Base-by-base conservation (phyloP, 2,888 invertebrate genomes). In the Odontocerum albicorne region DNA sequence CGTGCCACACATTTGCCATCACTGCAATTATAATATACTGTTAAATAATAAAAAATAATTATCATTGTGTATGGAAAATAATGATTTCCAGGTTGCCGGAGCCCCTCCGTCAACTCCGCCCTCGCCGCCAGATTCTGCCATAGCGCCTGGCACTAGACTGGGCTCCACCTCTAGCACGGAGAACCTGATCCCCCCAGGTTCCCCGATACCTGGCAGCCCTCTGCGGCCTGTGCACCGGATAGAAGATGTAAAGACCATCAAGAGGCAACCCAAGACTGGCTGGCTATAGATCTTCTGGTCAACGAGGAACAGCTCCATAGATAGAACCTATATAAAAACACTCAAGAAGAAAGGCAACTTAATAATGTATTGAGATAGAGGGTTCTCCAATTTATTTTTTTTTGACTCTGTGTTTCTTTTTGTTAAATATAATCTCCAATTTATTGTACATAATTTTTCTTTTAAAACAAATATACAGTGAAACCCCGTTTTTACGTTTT, bases 251-350 rank as follows among this genome's bases (percentile, higher is more conserved):
- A 79, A 74, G 54, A 78, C 79, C 1, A 75, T 79, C 59, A 82
- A 76, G 64, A 66, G 79, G 52, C 81, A 81, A 60, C 81, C 78
- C 1, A 83, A 80, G 67, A 79, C 77, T 49, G 84, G 84, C 10
- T 85, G 85, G 84, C 72, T 85, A 17, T 49, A 40, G 3, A 40
- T 4, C n/a, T n/a, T n/a, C n/a, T n/a, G n/a, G n/a, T n/a, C n/a
- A n/a, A n/a, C n/a, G n/a, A n/a, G n/a, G n/a, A n/a, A n/a, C n/a
- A n/a, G n/a, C n/a, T n/a, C n/a, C n/a, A n/a, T n/a, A n/a, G n/a
- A n/a, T n/a, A n/a, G 27, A 27, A 27, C 27, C 27, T 7, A 27
- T 10, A 27, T 27, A 13, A 10, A 35, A 12, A 6, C 6, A 27
- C 8, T 27, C 6, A 27, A 6, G 6, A 7, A 27, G 27, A 27